These are phyloP conservation scores for Drosophila subobscura DNA, from an alignment of 1,140 invertebrate species.

Conservation along the genomic window DNA sequence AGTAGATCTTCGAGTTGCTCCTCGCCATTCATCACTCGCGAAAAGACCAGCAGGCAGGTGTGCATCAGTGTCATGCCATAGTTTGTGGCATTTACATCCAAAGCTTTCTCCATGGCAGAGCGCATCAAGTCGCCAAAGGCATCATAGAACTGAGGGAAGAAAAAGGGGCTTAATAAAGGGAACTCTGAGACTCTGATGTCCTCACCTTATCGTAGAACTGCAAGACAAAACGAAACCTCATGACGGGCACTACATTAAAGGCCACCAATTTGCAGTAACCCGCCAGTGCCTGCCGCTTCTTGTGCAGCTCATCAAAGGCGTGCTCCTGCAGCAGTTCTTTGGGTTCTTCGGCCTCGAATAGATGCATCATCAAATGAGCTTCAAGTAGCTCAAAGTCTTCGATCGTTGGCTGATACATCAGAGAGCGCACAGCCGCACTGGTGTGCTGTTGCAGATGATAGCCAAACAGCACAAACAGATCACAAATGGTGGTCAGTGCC, in stretches of 20 bases:
- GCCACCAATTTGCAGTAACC: slow-evolving; percentile 56
- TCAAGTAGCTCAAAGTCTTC: slow-evolving; percentile 45
- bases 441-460: background rate
- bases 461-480: slow-evolving; percentile 42
- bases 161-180: background rate
- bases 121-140: slow-evolving; percentile 53
- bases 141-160: slow-evolving; percentile 11
- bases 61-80: slow-evolving; percentile 65
- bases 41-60: slow-evolving; percentile 36
- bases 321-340: background rate
- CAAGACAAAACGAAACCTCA: slow-evolving; percentile 34
- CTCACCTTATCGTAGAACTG: slow-evolving; percentile 50
- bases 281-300: slow-evolving; percentile 26
- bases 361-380: slow-evolving; percentile 8
- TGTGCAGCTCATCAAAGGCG: slow-evolving; percentile 1
- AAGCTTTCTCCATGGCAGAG: slow-evolving; percentile 36
- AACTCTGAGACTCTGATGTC: no score
- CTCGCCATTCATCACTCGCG: slow-evolving; percentile 8
- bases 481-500: slow-evolving; percentile 44
- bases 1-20: slow-evolving; percentile 26
- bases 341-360: slow-evolving; percentile 5
- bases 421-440: background rate
- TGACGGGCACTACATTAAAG: slow-evolving; percentile 50
- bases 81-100: slow-evolving; percentile 37
- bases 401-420: slow-evolving; percentile 20